phyloP scores from a whole-genome alignment of 2,797 vertebrate species.

The Channallabes apus region DNA sequence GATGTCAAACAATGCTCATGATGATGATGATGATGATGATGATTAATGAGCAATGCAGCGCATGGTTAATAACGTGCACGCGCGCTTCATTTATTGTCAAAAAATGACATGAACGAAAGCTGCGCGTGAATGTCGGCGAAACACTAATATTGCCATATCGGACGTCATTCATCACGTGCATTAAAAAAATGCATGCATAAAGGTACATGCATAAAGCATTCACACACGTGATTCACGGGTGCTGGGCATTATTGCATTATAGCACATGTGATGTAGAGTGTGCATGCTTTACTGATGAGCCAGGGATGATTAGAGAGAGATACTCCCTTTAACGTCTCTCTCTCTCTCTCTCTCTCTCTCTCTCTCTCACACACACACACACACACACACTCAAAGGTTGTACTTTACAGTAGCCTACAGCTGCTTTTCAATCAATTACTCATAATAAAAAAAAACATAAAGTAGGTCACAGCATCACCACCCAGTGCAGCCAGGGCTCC shows the following conservation, averaged over 20 bases:
- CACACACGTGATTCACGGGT: too few relatives aligned
- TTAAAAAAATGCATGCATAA: not conserved
- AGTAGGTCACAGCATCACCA: conserved; percentile 36
- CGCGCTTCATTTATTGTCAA: conserved; percentile 17
- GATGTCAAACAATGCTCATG: not conserved
- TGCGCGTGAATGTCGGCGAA: not conserved
- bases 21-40: conserved; percentile 14
- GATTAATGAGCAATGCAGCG: conserved; percentile 1
- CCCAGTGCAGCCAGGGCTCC: conserved; percentile 15
- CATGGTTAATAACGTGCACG: not conserved
- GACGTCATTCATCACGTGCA: conserved; percentile 7
- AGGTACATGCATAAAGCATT: not conserved
- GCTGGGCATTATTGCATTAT: not conserved
- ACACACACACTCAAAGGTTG: conserved; percentile 15
- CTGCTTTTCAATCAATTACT: conserved; percentile 40
- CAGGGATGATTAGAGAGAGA: not conserved
- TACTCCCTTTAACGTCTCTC: not conserved
- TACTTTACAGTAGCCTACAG: conserved; percentile 38
- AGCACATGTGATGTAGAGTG: not conserved
- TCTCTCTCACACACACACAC: conserved; percentile 10
- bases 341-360: too few relatives aligned
- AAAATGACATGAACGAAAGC: not conserved
- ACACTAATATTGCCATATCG: not conserved
- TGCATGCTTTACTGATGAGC: not conserved
- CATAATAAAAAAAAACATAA: conserved; percentile 22